A percentile compares a stretch with the other conserved stretches of the same genome.
Conservation (phyloP, 2,888 invertebrate genomes). For the Caenorhabditis doughertyi region DNA sequence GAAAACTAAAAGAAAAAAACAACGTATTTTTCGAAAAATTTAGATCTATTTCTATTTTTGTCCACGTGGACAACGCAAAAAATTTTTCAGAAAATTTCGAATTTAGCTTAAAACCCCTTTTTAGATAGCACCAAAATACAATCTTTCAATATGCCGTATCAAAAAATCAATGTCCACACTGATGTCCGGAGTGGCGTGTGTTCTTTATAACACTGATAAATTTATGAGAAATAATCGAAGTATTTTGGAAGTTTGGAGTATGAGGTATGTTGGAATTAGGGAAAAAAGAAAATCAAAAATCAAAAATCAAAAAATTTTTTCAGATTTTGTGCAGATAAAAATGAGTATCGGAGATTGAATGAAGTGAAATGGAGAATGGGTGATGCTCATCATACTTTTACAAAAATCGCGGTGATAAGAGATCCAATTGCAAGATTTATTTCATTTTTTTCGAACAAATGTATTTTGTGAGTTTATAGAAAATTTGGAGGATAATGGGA, state of each 20-base stretch:
- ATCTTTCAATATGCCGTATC: constrained; percentile 70
- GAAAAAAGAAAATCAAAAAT: neutral
- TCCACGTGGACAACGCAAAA: too few relatives aligned
- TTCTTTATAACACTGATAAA: constrained; percentile 54
- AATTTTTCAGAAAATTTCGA: too few relatives aligned
- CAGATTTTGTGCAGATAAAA: constrained; percentile 57
- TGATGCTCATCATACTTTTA: constrained; percentile 52
- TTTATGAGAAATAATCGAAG: constrained; percentile 67
- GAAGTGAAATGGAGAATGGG: constrained; percentile 62
- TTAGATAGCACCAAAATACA: constrained; percentile 65
- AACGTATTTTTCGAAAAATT: too few relatives aligned
- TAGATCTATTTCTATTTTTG: neutral
- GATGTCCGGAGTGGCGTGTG: constrained; percentile 60
- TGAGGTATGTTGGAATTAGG: constrained; percentile 19
- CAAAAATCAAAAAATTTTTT: neutral
- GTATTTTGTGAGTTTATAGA: constrained; percentile 57
- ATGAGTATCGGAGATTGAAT: constrained; percentile 51
- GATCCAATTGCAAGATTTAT: constrained; percentile 74
- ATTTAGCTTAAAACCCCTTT: neutral
- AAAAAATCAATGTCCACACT: constrained; percentile 74
- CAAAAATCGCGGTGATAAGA: constrained; percentile 63
- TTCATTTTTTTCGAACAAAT: constrained; percentile 74
- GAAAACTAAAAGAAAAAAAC: too few relatives aligned
- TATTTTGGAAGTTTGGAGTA: constrained; percentile 61
- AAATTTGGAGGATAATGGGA: too few relatives aligned